Percentiles rank a stretch among this genome's conserved stretches.
Conservation (phyloP, 2,888 invertebrate genomes). For the Junonia oenone region DNA sequence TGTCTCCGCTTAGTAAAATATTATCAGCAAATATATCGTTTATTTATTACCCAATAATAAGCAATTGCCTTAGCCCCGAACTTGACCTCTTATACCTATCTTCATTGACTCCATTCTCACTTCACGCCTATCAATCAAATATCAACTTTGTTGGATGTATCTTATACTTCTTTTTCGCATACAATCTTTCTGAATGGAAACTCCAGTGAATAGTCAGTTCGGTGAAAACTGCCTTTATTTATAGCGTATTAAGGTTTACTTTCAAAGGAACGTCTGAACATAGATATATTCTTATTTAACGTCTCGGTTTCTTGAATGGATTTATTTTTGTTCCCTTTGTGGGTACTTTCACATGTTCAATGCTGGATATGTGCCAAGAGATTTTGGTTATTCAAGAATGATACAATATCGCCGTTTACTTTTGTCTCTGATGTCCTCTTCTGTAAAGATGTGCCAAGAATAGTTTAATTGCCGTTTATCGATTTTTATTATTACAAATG, state of each 20-base stretch:
- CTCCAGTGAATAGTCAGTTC: slow-evolving; percentile 5
- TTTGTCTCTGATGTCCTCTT: slow-evolving; percentile 15
- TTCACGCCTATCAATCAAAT: slow-evolving; percentile 9
- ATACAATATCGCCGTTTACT: slow-evolving; percentile 33
- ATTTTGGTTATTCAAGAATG: slow-evolving; percentile 46
- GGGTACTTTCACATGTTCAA: slow-evolving; percentile 55
- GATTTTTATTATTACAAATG: not conserved
- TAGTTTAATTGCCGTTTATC: not conserved
- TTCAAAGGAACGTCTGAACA: slow-evolving; percentile 14
- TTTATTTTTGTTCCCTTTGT: slow-evolving; percentile 66
- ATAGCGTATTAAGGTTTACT: slow-evolving; percentile 4
- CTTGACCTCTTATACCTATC: slow-evolving; percentile 52
- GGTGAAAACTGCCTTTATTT: slow-evolving; percentile 9
- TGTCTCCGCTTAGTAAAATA: slow-evolving; percentile 7
- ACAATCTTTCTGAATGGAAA: slow-evolving; percentile 20
- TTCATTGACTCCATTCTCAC: slow-evolving; percentile 20
- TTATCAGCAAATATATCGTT: slow-evolving; percentile 14
- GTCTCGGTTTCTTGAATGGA: slow-evolving; percentile 63
- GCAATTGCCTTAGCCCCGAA: slow-evolving; percentile 53
- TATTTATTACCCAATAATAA: slow-evolving; percentile 37
- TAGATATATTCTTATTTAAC: slow-evolving; percentile 56
- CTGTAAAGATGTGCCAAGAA: slow-evolving; percentile 7
- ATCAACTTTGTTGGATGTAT: slow-evolving; percentile 18
- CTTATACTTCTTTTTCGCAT: slow-evolving; percentile 16
- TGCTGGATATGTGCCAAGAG: slow-evolving; percentile 60